Conservation (phyloP, 2,888 invertebrate species). For the Caenorhabditis parvicauda region DNA sequence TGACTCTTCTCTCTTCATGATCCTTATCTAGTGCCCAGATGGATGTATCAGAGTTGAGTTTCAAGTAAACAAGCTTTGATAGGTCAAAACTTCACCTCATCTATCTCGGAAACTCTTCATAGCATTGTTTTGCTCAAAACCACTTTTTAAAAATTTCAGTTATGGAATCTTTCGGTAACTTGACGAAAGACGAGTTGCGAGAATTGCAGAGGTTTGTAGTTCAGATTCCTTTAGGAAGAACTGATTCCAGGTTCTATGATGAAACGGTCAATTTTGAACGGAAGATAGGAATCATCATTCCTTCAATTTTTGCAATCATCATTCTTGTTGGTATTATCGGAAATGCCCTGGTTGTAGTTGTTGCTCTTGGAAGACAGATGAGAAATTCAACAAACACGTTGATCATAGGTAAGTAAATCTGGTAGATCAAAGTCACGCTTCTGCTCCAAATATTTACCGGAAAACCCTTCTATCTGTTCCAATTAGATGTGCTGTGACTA, state of each 20-base stretch:
- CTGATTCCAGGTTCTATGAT: constrained; percentile 41
- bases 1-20: too few relatives aligned
- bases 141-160: too few relatives aligned
- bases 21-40: too few relatives aligned
- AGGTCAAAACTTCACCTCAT: too few relatives aligned
- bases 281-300: constrained; percentile 56
- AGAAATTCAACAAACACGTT: constrained; percentile 86
- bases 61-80: too few relatives aligned
- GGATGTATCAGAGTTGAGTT: too few relatives aligned
- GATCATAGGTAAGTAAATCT: constrained; percentile 72
- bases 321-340: constrained; percentile 84
- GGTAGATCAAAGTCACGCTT: not conserved
- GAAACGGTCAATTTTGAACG: constrained; percentile 53
- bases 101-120: too few relatives aligned
- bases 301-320: constrained; percentile 76
- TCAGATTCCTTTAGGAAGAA: not conserved
- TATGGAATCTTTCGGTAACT: not conserved
- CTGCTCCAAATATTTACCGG: too few relatives aligned
- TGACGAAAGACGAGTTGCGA: constrained; percentile 10
- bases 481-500: too few relatives aligned
- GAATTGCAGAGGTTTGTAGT: constrained; percentile 16
- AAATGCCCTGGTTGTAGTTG: constrained; percentile 84
- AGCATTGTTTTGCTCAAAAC: too few relatives aligned
- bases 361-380: constrained; percentile 85
- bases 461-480: too few relatives aligned